A percentile compares a stretch with the other conserved stretches of the same genome.
Conservation (phyloP, 1,140 invertebrate genomes). For the Hylyphantes graminicola region DNA sequence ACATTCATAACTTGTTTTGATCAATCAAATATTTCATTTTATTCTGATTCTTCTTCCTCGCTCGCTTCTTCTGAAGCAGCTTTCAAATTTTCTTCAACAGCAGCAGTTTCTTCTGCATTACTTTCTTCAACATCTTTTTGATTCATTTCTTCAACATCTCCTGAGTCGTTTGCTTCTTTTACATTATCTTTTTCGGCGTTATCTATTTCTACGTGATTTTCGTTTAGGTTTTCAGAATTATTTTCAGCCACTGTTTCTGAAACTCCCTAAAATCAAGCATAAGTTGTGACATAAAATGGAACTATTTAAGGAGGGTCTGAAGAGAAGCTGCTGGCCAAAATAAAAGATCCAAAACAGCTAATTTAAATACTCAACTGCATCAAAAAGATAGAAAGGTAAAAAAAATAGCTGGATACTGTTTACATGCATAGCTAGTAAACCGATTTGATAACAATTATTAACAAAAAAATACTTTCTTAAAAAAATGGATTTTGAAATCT, state of each 20-base stretch:
- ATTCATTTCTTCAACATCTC: constrained; percentile 35
- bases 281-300: too few relatives aligned
- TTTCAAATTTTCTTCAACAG: neutral
- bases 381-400: neutral
- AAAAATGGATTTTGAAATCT: too few relatives aligned
- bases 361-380: constrained; percentile 57
- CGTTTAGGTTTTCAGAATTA: too few relatives aligned
- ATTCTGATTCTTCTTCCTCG: constrained; percentile 51
- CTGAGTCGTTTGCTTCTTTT: constrained; percentile 64
- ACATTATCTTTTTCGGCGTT: constrained; percentile 3
- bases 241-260: neutral
- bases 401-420: too few relatives aligned
- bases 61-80: constrained; percentile 45
- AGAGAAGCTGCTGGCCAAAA: constrained; percentile 48
- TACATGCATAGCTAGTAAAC: too few relatives aligned
- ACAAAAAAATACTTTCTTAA: too few relatives aligned
- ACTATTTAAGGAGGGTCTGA: too few relatives aligned
- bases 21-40: neutral
- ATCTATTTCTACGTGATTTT: too few relatives aligned
- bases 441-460: too few relatives aligned
- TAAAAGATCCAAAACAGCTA: constrained; percentile 49
- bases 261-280: constrained; percentile 65
- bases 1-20: too few relatives aligned
- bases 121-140: constrained; percentile 57
- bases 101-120: neutral